Evolutionary conservation across 2,888 invertebrate genomes (phyloP).

Genomic region (Chrysolina americana): DNA sequence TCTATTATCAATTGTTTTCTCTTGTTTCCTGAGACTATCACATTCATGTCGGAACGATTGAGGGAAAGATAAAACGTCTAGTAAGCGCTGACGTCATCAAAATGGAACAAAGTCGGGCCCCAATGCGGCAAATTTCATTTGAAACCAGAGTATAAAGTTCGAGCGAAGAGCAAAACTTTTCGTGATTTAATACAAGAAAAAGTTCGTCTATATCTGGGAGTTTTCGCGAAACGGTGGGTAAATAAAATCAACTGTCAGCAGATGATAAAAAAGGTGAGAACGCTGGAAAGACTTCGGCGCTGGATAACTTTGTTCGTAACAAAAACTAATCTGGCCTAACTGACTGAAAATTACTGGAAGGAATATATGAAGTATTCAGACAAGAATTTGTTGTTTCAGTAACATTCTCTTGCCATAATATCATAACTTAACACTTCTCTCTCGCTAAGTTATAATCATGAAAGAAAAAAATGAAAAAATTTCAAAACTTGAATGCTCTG

Average conservation of each 20-base stretch:
- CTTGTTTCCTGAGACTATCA: no score
- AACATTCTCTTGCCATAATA: neutral
- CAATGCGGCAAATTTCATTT: slow-evolving; percentile 11
- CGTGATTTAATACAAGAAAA: slow-evolving; percentile 20
- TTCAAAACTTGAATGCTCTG: no score
- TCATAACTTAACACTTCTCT: no score
- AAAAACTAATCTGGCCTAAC: neutral
- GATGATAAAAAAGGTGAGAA: slow-evolving; percentile 16
- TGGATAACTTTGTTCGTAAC: neutral
- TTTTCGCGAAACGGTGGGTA: slow-evolving; percentile 17
- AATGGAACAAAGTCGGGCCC: neutral
- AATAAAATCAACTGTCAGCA: slow-evolving; percentile 30
- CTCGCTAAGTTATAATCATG: no score
- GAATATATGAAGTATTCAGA: neutral
- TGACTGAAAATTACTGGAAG: neutral
- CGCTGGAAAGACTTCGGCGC: slow-evolving; percentile 1
- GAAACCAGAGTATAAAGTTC: slow-evolving; percentile 16
- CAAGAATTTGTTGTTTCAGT: neutral
- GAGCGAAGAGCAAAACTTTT: slow-evolving; percentile 14
- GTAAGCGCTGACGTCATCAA: neutral
- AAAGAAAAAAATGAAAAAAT: no score
- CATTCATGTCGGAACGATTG: no score
- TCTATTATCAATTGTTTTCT: no score
- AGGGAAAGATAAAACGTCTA: neutral
- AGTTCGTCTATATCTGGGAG: slow-evolving; percentile 22